Evolutionary conservation across 2,113 vertebrate species (phyloP).

Genomic region (Odobenus rosmarus): DNA sequence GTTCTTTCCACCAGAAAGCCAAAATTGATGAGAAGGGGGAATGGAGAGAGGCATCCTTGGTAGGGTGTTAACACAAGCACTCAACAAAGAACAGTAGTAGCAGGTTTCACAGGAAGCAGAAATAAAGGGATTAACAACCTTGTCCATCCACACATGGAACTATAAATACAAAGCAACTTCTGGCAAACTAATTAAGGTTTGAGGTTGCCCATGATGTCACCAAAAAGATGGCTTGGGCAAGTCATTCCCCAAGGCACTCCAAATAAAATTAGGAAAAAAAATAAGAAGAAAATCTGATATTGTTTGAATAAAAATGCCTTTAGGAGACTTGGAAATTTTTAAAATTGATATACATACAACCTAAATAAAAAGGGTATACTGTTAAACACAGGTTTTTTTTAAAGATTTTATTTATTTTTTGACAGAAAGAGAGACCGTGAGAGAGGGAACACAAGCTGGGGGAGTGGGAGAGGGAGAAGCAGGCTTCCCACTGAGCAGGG

Average conservation of each 20-base stretch:
- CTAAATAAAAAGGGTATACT: slow-evolving; percentile 7
- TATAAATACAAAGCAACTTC: slow-evolving; percentile 45
- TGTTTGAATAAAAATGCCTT: background rate
- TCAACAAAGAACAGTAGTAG: slow-evolving; percentile 45
- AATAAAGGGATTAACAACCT: slow-evolving; percentile 49
- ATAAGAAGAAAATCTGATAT: background rate
- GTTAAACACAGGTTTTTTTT: background rate
- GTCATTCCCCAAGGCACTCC: background rate
- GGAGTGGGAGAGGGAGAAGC: too few species aligned
- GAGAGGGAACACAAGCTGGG: too few species aligned
- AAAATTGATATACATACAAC: background rate
- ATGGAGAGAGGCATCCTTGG: background rate
- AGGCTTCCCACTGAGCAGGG: too few species aligned
- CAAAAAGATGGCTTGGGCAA: background rate
- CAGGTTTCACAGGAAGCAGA: slow-evolving; percentile 39
- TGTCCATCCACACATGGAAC: background rate
- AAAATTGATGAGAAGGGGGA: slow-evolving; percentile 28
- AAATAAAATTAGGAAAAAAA: slow-evolving; percentile 13
- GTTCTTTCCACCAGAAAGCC: slow-evolving; percentile 14
- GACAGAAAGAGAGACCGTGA: too few species aligned
- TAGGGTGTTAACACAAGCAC: slow-evolving; percentile 40
- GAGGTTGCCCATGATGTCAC: slow-evolving; percentile 21
- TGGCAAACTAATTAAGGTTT: slow-evolving; percentile 52
- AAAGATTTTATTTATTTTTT: too few species aligned
- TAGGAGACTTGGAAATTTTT: background rate